phyloP scores from a whole-genome alignment of 1,140 invertebrate genomes.

The Pseudoatta argentina region DNA sequence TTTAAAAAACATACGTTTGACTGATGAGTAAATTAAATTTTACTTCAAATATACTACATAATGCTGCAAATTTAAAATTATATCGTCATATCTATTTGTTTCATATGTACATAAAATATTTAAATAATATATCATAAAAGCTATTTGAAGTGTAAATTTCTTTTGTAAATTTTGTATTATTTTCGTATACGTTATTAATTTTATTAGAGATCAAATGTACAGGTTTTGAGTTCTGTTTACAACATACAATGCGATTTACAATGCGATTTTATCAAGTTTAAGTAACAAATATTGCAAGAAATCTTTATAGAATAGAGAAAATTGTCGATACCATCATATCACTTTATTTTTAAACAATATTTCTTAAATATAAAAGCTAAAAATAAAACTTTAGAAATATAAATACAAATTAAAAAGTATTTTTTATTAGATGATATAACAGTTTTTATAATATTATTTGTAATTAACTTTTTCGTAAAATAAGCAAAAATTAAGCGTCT shows the following conservation, averaged over 20 bases:
- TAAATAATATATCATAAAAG: too few relatives aligned
- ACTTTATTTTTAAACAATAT: too few relatives aligned
- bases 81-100: not conserved
- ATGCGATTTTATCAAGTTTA: not conserved
- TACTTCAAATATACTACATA: too few relatives aligned
- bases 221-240: not conserved
- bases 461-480: too few relatives aligned
- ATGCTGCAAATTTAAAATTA: not conserved
- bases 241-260: too few relatives aligned
- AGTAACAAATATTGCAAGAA: not conserved
- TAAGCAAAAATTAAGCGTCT: too few relatives aligned
- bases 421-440: too few relatives aligned
- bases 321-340: too few relatives aligned
- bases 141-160: not conserved
- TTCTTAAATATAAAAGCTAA: too few relatives aligned
- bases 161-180: not conserved
- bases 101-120: not conserved
- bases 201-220: not conserved
- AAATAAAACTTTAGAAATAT: too few relatives aligned
- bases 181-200: not conserved
- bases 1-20: not conserved
- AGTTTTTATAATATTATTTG: too few relatives aligned
- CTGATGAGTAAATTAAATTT: not conserved
- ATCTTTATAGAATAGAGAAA: not conserved
- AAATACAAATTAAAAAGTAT: too few relatives aligned